A percentile compares a stretch with the other conserved stretches of the same genome.
Evolutionary conservation across 2,113 vertebrate genomes (phyloP).

Genomic region (Hippopotamus amphibius): DNA sequence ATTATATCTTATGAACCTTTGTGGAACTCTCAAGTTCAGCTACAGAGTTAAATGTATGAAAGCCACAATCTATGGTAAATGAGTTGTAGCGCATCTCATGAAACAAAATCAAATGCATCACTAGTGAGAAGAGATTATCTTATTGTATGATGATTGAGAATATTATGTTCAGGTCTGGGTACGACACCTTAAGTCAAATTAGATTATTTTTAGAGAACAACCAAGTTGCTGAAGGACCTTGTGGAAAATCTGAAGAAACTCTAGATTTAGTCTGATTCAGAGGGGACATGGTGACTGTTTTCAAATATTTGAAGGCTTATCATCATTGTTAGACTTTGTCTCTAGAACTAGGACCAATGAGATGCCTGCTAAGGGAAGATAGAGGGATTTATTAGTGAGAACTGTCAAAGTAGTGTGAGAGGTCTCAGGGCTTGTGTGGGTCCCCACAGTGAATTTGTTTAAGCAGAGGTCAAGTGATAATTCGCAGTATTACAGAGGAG

Average conservation of each 20-base stretch:
- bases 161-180: background rate
- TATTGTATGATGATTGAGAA: background rate
- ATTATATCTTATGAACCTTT: background rate
- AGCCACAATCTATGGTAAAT: background rate
- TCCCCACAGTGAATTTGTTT: background rate
- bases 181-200: background rate
- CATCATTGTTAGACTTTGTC: background rate
- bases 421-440: background rate
- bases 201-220: background rate
- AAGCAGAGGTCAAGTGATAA: background rate
- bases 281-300: background rate
- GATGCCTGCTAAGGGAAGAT: background rate
- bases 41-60: background rate
- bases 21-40: background rate
- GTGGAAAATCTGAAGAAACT: background rate
- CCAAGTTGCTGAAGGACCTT: background rate
- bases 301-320: constrained; percentile 10
- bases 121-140: background rate
- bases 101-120: background rate
- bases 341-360: background rate
- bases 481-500: background rate
- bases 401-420: background rate
- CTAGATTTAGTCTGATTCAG: background rate
- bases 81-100: background rate
- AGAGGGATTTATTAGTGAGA: background rate